Percentiles rank a stretch among this genome's conserved stretches.
These are phyloP conservation scores for Drosophila multiciliata DNA, from an alignment of 2,888 invertebrate species.

Conservation along the genomic window DNA sequence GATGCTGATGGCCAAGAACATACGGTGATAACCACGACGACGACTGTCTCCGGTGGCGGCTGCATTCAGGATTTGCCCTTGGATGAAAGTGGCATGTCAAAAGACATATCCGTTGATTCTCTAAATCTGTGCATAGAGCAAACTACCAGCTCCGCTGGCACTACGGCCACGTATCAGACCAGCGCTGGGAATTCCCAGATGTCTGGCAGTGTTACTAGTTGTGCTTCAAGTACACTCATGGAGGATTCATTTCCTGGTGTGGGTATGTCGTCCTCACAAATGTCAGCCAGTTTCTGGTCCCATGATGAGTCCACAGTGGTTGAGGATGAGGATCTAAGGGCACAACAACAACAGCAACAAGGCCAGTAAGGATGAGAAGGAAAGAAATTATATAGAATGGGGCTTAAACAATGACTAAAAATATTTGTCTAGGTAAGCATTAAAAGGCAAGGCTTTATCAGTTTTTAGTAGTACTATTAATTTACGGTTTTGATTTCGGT, in stretches of 20 bases:
- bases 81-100: constrained; percentile 71
- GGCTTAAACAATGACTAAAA: constrained; percentile 67
- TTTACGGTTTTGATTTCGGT: constrained; percentile 52
- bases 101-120: constrained; percentile 84
- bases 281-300: constrained; percentile 79
- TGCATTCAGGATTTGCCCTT: constrained; percentile 60
- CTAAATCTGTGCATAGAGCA: constrained; percentile 88
- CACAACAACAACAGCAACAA: constrained; percentile 38
- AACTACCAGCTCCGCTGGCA: constrained; percentile 90
- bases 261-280: constrained; percentile 71
- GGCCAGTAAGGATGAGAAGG: constrained; percentile 39
- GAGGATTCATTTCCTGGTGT: constrained; percentile 85
- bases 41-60: constrained; percentile 59
- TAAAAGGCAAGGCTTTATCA: constrained; percentile 61
- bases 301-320: constrained; percentile 80
- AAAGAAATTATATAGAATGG: constrained; percentile 50
- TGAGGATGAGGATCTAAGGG: constrained; percentile 64
- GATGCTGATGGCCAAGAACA: constrained; percentile 81
- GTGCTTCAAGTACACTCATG: constrained; percentile 93
- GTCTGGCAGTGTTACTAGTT: constrained; percentile 94
- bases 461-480: constrained; percentile 60
- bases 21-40: constrained; percentile 71
- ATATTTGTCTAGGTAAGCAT: constrained; percentile 79
- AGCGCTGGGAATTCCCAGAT: constrained; percentile 94
- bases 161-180: constrained; percentile 93